Evolutionary conservation across 2,888 invertebrate species (phyloP).

Genomic region (Drosophila demipolita): DNA sequence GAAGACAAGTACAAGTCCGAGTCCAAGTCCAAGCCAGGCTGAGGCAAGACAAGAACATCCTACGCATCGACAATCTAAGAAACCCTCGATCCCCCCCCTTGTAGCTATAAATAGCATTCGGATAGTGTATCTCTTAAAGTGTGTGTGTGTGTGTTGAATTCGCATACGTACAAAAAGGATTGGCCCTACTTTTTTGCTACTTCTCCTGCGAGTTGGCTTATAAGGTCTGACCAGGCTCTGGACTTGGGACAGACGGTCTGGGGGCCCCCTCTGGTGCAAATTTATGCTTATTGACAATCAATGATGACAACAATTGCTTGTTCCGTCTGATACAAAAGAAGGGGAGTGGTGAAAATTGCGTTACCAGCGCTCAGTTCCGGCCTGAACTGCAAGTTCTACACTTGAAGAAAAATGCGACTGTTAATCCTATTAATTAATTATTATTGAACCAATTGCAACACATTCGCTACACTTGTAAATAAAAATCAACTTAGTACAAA

Average conservation of each 20-base stretch:
- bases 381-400: slow-evolving; percentile 11
- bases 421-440: not conserved
- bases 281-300: slow-evolving; percentile 84
- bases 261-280: slow-evolving; percentile 82
- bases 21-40: not conserved
- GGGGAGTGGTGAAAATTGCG: slow-evolving; percentile 25
- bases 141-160: slow-evolving; percentile 4
- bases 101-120: slow-evolving; percentile 59
- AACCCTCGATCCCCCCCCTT: slow-evolving; percentile 5
- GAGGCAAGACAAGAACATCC: slow-evolving; percentile 36
- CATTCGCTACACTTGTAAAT: not conserved
- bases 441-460: not conserved
- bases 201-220: slow-evolving; percentile 28
- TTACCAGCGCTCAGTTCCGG: slow-evolving; percentile 54
- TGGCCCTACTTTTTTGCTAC: slow-evolving; percentile 46
- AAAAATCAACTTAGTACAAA: not conserved
- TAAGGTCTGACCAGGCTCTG: slow-evolving; percentile 31
- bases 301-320: slow-evolving; percentile 84
- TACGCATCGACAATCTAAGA: slow-evolving; percentile 60
- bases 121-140: not conserved
- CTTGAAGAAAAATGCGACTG: not conserved
- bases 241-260: slow-evolving; percentile 11
- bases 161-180: slow-evolving; percentile 47
- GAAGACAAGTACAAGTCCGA: slow-evolving; percentile 26
- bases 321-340: slow-evolving; percentile 65